phyloP scores from a whole-genome alignment of 2,888 invertebrate species.

The Acrocyrtus sp. region DNA sequence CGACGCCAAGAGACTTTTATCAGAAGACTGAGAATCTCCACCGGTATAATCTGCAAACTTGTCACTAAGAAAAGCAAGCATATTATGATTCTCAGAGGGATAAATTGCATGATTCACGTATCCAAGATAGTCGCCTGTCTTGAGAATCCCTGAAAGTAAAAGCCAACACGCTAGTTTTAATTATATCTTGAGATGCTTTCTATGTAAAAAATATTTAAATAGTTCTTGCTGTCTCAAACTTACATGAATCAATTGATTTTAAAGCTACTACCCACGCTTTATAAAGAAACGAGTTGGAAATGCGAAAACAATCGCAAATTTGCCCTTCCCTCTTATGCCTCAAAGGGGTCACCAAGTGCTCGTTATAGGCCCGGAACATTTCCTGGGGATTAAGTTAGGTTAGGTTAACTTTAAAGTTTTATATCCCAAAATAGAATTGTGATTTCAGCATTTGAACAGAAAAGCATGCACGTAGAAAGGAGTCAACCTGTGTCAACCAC shows the following conservation, averaged over 20 bases:
- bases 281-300: conserved; percentile 31
- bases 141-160: conserved; percentile 46
- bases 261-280: conserved; percentile 36
- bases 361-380: conserved; percentile 51
- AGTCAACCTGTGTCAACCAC: conserved; percentile 49
- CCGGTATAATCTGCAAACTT: conserved; percentile 43
- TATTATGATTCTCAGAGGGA: conserved; percentile 36
- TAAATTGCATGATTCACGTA: conserved; percentile 48
- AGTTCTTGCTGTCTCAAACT: too few relatives aligned
- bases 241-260: conserved; percentile 46
- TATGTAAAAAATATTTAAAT: too few relatives aligned
- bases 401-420: too few relatives aligned
- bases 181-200: too few relatives aligned
- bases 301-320: conserved; percentile 39
- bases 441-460: too few relatives aligned
- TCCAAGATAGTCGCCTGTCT: conserved; percentile 53
- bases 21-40: conserved; percentile 26
- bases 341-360: conserved; percentile 49
- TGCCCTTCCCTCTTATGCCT: conserved; percentile 37
- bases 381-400: too few relatives aligned
- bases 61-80: conserved; percentile 50
- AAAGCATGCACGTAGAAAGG: too few relatives aligned
- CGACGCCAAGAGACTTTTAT: conserved; percentile 15
- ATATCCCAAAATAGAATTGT: too few relatives aligned
- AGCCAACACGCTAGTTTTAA: too few relatives aligned